Percentiles rank a stretch among this genome's conserved stretches.
Evolutionary conservation across 2,113 vertebrate genomes (phyloP).

Genomic region (Gymnocephalus cernua): DNA sequence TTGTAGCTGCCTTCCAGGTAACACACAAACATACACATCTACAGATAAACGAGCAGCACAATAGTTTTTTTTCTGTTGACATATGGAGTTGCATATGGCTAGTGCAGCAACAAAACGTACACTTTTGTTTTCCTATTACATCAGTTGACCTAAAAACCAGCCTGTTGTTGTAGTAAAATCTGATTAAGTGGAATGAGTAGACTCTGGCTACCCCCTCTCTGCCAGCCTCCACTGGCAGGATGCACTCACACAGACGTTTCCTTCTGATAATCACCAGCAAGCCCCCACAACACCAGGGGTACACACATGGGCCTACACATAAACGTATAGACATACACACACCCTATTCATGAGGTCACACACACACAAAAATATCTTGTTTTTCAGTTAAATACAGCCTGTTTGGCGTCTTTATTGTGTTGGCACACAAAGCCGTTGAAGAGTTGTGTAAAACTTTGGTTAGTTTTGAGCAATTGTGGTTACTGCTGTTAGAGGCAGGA

Average conservation of each 20-base stretch:
- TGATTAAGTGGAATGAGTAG: constrained; percentile 32
- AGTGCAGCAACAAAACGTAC: neutral
- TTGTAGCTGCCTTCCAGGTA: constrained; percentile 96
- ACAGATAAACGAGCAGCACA: neutral
- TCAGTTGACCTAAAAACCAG: constrained; percentile 44
- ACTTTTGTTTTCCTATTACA: constrained; percentile 40
- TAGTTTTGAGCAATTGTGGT: constrained; percentile 18
- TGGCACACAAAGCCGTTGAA: constrained; percentile 1
- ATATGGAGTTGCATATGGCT: constrained; percentile 4
- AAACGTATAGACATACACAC: constrained; percentile 54
- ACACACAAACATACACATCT: constrained; percentile 30
- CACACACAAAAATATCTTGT: constrained; percentile 30
- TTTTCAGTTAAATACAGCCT: constrained; percentile 36
- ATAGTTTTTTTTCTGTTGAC: neutral
- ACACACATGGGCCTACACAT: constrained; percentile 26
- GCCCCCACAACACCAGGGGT: constrained; percentile 19
- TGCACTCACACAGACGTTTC: constrained; percentile 76
- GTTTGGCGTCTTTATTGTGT: constrained; percentile 16
- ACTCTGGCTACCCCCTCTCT: constrained; percentile 32
- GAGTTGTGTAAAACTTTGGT: constrained; percentile 34
- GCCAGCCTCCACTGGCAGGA: constrained; percentile 71
- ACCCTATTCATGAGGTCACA: constrained; percentile 43
- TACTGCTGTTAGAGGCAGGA: neutral
- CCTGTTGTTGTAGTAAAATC: constrained; percentile 54
- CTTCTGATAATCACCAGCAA: constrained; percentile 68